Conservation (phyloP, 35 echinoderm and acorn worm species). For the Lytechinus variegatus region DNA sequence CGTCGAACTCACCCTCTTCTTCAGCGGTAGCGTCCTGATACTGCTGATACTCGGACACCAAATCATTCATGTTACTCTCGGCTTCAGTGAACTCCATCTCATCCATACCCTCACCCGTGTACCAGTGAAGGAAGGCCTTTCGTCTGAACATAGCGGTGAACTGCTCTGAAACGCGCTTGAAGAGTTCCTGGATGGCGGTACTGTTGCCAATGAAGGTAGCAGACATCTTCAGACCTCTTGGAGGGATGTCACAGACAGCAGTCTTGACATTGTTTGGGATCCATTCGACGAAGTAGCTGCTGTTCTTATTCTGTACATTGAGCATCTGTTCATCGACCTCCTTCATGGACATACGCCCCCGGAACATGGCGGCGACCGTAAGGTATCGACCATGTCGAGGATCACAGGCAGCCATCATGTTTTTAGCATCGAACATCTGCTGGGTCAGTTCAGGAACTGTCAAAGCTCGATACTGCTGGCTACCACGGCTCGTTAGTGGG, state of each 20-base stretch:
- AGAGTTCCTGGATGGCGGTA: constrained; percentile 85
- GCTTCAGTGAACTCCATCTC: constrained; percentile 91
- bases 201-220: constrained; percentile 88
- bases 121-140: constrained; percentile 89
- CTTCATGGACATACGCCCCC: constrained; percentile 98
- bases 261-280: constrained; percentile 92
- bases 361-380: constrained; percentile 79
- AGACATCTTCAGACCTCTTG: constrained; percentile 82
- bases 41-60: constrained; percentile 90
- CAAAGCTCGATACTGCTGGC: constrained; percentile 90
- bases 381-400: constrained; percentile 90
- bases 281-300: constrained; percentile 93
- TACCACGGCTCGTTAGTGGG: constrained; percentile 92
- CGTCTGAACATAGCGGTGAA: constrained; percentile 87
- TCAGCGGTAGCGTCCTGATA: constrained; percentile 86
- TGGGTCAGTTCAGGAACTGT: constrained; percentile 83
- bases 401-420: constrained; percentile 99
- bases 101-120: constrained; percentile 82
- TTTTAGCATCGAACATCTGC: constrained; percentile 99
- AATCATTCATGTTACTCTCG: constrained; percentile 89
- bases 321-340: constrained; percentile 95
- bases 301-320: constrained; percentile 90
- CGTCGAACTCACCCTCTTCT: constrained; percentile 82
- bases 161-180: constrained; percentile 81
- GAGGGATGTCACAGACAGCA: constrained; percentile 87